Evolutionary conservation across 2,888 invertebrate species (phyloP), one percentile per base, ranked within the genome.

Genomic region (Parnassius orleans): DNA sequence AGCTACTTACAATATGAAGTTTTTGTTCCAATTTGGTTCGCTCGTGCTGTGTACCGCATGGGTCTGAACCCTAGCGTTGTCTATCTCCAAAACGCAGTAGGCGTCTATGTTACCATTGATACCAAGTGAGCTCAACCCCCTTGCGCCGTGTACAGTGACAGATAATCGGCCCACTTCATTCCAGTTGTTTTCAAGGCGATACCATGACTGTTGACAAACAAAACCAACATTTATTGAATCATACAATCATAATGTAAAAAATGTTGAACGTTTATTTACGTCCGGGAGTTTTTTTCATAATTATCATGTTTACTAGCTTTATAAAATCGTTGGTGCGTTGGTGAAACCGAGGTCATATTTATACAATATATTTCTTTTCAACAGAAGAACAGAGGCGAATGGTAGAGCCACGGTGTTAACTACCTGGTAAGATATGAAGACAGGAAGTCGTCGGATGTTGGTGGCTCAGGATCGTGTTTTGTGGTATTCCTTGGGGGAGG

Each of bases 41-140:
- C 81, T 72, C 0, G 83, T 79, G n/a, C 81, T 81, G 24, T 76
- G 74, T 1, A 87, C 79, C 0, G 83, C 79, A 60, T 90, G 89
- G 1, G 90, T 90, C 68, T 90, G 87, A n/a, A 90, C 80, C 60
- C 90, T 80, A 7, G 87, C 78, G 74, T 91, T 91, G 73, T 88
- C 90, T 12, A 91, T 73, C 65, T 90, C 88, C 9, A 91, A 71
- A 1, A 90, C 81, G 66, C 90, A 90, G 72, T 87, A 90, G 0
- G 89, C 81, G 66, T 87, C 86, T 0, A 87, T 81, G 57, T 83
- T 86, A 11, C 87, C 83, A 57, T 82, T 81, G 54, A 90, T 76
- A 15, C 84, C 81, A 12, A 84, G 75, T 0, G 87, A 78, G 47
- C 78, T 77, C 19, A 91, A 71, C 0, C 87, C 88, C 19, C 79